phyloP scores from a whole-genome alignment of 2,888 invertebrate genomes.

The Matsumyia berberina region DNA sequence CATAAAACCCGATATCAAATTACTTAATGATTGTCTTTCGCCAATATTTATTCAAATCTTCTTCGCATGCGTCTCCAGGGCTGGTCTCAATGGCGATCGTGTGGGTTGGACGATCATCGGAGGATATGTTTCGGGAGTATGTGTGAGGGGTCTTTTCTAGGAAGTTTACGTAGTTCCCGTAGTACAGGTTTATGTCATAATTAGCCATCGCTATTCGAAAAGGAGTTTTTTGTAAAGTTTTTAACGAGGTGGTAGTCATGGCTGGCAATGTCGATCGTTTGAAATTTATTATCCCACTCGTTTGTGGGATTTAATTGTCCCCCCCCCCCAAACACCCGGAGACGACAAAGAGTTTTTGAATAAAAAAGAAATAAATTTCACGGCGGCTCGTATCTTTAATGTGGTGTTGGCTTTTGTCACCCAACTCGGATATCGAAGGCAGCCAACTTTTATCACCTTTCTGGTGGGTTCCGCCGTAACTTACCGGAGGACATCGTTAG shows the following conservation, averaged over 20 bases:
- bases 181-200: slow-evolving; percentile 68
- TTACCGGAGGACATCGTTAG: slow-evolving; percentile 50
- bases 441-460: slow-evolving; percentile 63
- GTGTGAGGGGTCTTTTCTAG: slow-evolving; percentile 57
- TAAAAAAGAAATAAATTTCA: slow-evolving; percentile 61
- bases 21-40: slow-evolving; percentile 79
- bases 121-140: slow-evolving; percentile 14
- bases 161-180: slow-evolving; percentile 52
- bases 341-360: slow-evolving; percentile 44
- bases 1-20: slow-evolving; percentile 77
- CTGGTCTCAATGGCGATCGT: slow-evolving; percentile 59
- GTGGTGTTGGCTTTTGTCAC: slow-evolving; percentile 73
- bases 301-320: slow-evolving; percentile 47
- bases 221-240: slow-evolving; percentile 7
- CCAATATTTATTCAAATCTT: slow-evolving; percentile 68
- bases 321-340: slow-evolving; percentile 3
- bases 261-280: slow-evolving; percentile 32
- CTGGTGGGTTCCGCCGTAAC: slow-evolving; percentile 51
- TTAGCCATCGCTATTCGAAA: slow-evolving; percentile 45
- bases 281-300: slow-evolving; percentile 52
- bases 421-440: slow-evolving; percentile 53
- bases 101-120: slow-evolving; percentile 55
- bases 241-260: slow-evolving; percentile 32
- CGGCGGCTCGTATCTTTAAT: slow-evolving; percentile 64
- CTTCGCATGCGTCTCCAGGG: slow-evolving; percentile 31